Conservation (phyloP, 2,888 invertebrate genomes). For the Muschampia plurimacula region DNA sequence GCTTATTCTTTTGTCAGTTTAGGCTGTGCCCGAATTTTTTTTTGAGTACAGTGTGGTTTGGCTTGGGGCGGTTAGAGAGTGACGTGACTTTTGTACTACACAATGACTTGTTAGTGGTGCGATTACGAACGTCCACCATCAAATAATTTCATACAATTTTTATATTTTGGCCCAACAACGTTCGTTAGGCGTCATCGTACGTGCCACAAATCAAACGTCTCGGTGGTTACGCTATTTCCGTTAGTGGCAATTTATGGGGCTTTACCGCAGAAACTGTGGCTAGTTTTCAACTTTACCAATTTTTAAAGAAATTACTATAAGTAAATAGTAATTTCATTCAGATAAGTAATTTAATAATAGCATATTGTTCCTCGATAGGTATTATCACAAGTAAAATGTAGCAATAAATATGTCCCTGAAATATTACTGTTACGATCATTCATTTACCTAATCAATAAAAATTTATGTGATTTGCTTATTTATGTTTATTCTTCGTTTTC, state of each 20-base stretch:
- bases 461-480: too few relatives aligned
- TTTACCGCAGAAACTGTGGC: not conserved
- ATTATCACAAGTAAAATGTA: too few relatives aligned
- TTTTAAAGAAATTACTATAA: too few relatives aligned
- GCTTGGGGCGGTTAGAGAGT: not conserved
- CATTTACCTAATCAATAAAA: too few relatives aligned
- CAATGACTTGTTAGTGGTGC: not conserved
- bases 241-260: not conserved
- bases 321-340: too few relatives aligned
- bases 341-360: too few relatives aligned
- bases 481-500: too few relatives aligned
- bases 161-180: not conserved
- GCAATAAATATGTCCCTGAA: too few relatives aligned
- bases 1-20: too few relatives aligned
- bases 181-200: slow-evolving; percentile 13
- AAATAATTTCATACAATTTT: slow-evolving; percentile 25
- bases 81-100: not conserved
- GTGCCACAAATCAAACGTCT: slow-evolving; percentile 23
- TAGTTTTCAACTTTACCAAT: not conserved
- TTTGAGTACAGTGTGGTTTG: not conserved
- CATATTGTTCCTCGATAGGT: too few relatives aligned
- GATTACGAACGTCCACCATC: not conserved
- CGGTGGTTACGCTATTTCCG: slow-evolving; percentile 1
- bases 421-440: too few relatives aligned
- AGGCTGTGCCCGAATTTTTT: not conserved